Evolutionary conservation across 2,113 vertebrate genomes (phyloP), one percentile per base, ranked within the genome.

Genomic region (Rhinoptilus africanus): DNA sequence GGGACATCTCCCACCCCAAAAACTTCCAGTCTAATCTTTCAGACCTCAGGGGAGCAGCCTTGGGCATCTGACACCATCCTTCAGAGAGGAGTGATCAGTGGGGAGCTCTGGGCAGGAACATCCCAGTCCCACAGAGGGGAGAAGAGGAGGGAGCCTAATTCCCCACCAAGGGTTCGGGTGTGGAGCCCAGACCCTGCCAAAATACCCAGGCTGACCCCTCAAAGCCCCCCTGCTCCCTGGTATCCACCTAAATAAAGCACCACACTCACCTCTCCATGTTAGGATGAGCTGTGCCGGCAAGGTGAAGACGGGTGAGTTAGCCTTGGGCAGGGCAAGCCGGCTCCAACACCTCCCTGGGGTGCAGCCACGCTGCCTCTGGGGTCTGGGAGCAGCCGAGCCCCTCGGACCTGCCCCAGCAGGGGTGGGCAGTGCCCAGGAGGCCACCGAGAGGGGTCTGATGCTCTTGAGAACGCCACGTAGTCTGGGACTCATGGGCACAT

Each of bases 11-110:
- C 88, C 88, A 96, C 84, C 93, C 72, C 20, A 72, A 94, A 97
- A 94, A 85, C 89, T 77, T 77, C 51, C 85, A 83, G 73, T 91
- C 91, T 97, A 96, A 97, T 95, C 96, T 97, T 96, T 96, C 96
- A 96, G 92, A 59, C 66, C 82, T 91, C 22, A 28, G 47, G 76
- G 64, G 12, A 92, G 47, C 64, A 93, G 80, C 64, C 92, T 91
- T 50, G 39, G 79, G 92, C 91, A 96, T 83, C 73, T 93, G 93
- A 94, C 34, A 24, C 88, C 45, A 63, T 78, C 83, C 81, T 92
- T 93, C 88, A 81, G 68, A 56, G 60, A 75, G 12, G 30, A 90
- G 62, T 24, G 28, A 82, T 57, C 34, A 35, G 60, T 26, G 54
- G 54, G 24, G 63, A 94, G 60, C 39, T 83, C 53, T 56, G 37